Percentiles rank a stretch among this genome's conserved stretches.
Evolutionary conservation across 2,888 invertebrate species (phyloP).

Genomic region (Philaethria dido): DNA sequence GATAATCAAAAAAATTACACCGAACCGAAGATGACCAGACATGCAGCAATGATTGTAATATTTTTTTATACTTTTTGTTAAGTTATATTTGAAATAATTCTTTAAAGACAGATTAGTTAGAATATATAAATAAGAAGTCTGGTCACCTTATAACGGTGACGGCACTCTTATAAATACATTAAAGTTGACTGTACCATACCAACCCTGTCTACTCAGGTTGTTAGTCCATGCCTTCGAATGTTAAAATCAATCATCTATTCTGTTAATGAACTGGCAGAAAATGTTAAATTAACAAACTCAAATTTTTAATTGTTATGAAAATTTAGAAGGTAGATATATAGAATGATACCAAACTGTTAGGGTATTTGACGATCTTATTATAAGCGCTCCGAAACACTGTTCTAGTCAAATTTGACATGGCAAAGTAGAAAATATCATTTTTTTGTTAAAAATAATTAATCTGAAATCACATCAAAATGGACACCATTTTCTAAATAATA

Average conservation of each 20-base stretch:
- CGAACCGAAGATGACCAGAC: conserved; percentile 79
- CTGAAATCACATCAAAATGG: no score
- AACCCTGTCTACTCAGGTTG: conserved; percentile 78
- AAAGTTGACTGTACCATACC: conserved; percentile 54
- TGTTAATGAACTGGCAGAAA: conserved; percentile 44
- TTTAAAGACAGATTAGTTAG: conserved; percentile 37
- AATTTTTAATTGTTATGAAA: conserved; percentile 21
- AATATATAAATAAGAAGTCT: conserved; percentile 60
- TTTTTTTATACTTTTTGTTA: conserved; percentile 39
- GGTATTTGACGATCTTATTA: conserved; percentile 32
- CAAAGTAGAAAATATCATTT: no score
- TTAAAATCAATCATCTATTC: conserved; percentile 42
- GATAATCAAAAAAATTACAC: conserved; percentile 50
- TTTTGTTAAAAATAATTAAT: no score
- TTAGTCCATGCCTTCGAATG: conserved; percentile 68
- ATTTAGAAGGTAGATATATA: conserved; percentile 25
- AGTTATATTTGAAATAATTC: conserved; percentile 28
- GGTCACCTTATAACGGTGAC: conserved; percentile 81
- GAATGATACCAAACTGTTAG: conserved; percentile 24
- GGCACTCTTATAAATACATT: conserved; percentile 61
- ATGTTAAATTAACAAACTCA: conserved; percentile 33
- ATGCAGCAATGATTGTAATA: conserved; percentile 75
- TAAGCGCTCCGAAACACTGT: not conserved
- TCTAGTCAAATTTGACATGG: no score
- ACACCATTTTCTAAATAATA: no score